A percentile compares a stretch with the other conserved stretches of the same genome.
These are phyloP conservation scores for Aix galericulata DNA, from an alignment of 2,113 vertebrate species.

Conservation along the genomic window DNA sequence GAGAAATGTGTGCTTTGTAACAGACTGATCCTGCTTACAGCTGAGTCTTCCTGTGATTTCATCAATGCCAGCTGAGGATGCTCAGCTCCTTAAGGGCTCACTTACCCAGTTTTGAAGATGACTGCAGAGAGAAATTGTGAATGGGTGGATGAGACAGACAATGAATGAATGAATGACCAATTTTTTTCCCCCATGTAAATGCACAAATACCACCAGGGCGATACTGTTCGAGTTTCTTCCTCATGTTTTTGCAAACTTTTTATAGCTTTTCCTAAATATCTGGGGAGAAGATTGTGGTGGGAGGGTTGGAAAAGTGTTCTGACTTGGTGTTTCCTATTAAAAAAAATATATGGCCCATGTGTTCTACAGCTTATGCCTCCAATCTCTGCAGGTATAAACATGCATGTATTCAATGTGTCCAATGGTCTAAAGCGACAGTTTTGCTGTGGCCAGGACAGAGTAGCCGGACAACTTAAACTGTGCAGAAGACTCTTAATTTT, in stretches of 20 bases:
- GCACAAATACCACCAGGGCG: neutral
- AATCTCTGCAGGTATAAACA: neutral
- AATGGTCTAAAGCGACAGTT: neutral
- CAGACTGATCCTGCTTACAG: neutral
- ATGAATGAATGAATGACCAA: neutral
- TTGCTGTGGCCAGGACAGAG: neutral
- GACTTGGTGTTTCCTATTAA: neutral
- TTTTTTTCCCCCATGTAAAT: neutral
- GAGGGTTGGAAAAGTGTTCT: neutral
- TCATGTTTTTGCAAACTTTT: fast-evolving
- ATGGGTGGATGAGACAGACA: neutral
- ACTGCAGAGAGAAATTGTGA: slow-evolving; percentile 17
- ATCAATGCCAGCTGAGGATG: neutral
- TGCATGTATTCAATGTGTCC: fast-evolving
- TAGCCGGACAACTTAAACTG: neutral
- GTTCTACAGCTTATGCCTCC: neutral
- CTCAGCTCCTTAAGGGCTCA: neutral
- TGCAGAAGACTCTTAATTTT: neutral
- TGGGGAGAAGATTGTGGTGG: neutral
- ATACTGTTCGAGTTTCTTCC: neutral
- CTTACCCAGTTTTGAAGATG: neutral
- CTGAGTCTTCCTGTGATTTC: neutral
- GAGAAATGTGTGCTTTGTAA: neutral
- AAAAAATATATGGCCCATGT: fast-evolving
- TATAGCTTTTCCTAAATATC: neutral